Evolutionary conservation across 2,797 vertebrate species (phyloP).

Genomic region (Eidolon dupreanum): DNA sequence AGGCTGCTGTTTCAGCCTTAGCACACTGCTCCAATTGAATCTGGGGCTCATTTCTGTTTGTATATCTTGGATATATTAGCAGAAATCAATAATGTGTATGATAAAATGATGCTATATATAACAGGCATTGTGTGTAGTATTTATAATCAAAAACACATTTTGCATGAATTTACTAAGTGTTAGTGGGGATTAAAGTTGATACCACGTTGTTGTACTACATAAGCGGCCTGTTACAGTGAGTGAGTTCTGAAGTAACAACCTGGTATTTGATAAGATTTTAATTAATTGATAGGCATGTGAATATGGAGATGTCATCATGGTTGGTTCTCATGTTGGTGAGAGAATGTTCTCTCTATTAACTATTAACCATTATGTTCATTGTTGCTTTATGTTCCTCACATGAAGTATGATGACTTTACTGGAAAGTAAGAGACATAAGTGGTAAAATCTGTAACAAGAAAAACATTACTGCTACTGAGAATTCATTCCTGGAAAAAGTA

Average conservation of each 20-base stretch:
- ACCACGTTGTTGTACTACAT: background rate
- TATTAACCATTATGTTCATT: background rate
- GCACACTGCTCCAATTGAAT: slow-evolving; percentile 28
- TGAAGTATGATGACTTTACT: slow-evolving; percentile 32
- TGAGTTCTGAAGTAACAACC: background rate
- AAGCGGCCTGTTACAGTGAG: background rate
- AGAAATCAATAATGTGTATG: slow-evolving; percentile 1
- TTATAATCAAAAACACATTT: slow-evolving; percentile 32
- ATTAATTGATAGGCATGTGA: slow-evolving; percentile 31
- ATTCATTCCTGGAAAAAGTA: background rate
- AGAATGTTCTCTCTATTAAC: slow-evolving; percentile 15
- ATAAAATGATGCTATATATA: background rate
- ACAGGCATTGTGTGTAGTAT: background rate
- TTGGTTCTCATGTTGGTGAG: slow-evolving; percentile 12
- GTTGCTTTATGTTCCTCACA: background rate
- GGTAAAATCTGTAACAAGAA: background rate
- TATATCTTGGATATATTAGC: background rate
- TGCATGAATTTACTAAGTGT: slow-evolving; percentile 45
- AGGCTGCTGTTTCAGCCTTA: background rate
- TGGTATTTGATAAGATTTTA: slow-evolving; percentile 52
- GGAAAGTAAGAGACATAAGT: background rate
- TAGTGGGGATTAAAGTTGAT: slow-evolving; percentile 13
- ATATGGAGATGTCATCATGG: background rate
- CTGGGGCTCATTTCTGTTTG: slow-evolving; percentile 27
- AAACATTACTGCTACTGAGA: background rate